Base-by-base conservation (phyloP, 2,113 vertebrate species). In the Tetrao urogallus region DNA sequence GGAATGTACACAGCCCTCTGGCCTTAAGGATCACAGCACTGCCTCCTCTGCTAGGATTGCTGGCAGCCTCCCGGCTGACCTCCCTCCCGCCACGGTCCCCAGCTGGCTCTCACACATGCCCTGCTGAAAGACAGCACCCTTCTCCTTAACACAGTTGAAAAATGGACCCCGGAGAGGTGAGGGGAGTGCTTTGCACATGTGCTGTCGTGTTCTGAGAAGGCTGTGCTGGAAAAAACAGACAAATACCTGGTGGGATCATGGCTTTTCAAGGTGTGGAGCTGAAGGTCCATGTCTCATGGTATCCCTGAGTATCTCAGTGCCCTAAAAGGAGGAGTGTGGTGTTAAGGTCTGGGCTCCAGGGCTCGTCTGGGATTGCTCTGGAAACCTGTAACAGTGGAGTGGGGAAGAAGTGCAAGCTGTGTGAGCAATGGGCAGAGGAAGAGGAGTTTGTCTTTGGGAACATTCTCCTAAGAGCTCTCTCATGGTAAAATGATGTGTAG, bases 41-140 rank as follows among this genome's bases (percentile, higher is more conserved):
- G 24, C 86, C 15, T 71, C 48, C 30, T 56, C 30, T 66, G 32
- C 5, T 50, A 30, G 79, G 32, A 60, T 57, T 94, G 66, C 67
- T 86, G 69, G 34, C 8, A 32, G 6, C 19, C 7, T 90, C 50
- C 48, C 72, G 32, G 16, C 36, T 83, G 87, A 6, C 58, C 43
- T 90, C 63, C 36, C 76, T 82, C 28, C 42, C 4, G 27, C 27
- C 57, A 30, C 27, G 52, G 15, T 30, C 61, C 36, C 58, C 60
- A 36, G 40, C 34, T 27, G 64, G 24, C 32, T 60, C 27, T 69
- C 69, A 18, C 4, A 5, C 3, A 1, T 56, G 36, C 21, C 38
- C 16, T 40, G 6, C 4, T 77, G 64, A 82, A 63, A 12, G 38
- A 45, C 64, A 63, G 0, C 2, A 2, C 40, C 1, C 0, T 61